Evolutionary conservation across 2,888 invertebrate genomes (phyloP).

Genomic region (Dichetophora obliterata): DNA sequence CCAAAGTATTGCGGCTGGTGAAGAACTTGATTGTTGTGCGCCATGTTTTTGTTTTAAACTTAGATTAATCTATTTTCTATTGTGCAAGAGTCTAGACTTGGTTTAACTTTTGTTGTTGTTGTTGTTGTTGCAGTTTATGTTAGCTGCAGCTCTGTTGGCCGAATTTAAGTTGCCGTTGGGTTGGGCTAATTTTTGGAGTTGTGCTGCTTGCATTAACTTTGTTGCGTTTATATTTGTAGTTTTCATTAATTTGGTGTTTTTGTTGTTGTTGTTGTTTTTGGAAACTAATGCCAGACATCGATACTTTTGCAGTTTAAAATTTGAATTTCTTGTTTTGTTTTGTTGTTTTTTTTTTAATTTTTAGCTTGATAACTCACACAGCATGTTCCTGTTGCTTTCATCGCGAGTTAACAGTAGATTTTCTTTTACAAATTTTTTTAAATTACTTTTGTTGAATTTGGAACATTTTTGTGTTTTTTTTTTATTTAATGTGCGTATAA

Average conservation of each 20-base stretch:
- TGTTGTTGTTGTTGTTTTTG: slow-evolving; percentile 23
- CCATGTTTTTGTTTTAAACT: slow-evolving; percentile 4
- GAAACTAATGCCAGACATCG: slow-evolving; percentile 51
- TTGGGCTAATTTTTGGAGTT: slow-evolving; percentile 18
- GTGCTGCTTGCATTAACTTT: neutral
- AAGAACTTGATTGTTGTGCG: slow-evolving; percentile 22
- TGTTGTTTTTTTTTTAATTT: neutral
- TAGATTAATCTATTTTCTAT: neutral
- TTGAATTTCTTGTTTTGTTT: neutral
- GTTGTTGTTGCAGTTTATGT: neutral
- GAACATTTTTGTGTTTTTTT: neutral
- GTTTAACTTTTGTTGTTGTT: neutral
- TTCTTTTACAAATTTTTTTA: neutral
- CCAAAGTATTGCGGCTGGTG: slow-evolving; percentile 59
- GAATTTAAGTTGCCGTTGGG: slow-evolving; percentile 39
- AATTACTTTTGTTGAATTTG: neutral
- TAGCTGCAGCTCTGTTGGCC: slow-evolving; percentile 48
- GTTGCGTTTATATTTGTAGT: slow-evolving; percentile 5
- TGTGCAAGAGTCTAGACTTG: neutral
- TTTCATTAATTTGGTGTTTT: slow-evolving; percentile 20
- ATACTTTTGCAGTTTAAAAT: slow-evolving; percentile 40
- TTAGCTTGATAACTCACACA: neutral
- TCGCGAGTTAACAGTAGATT: neutral
- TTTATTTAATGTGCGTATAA: neutral
- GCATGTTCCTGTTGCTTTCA: neutral